A percentile compares a stretch with the other conserved stretches of the same genome.
phyloP scores from a whole-genome alignment of 1,140 invertebrate genomes.

The Adelges cooleyi region DNA sequence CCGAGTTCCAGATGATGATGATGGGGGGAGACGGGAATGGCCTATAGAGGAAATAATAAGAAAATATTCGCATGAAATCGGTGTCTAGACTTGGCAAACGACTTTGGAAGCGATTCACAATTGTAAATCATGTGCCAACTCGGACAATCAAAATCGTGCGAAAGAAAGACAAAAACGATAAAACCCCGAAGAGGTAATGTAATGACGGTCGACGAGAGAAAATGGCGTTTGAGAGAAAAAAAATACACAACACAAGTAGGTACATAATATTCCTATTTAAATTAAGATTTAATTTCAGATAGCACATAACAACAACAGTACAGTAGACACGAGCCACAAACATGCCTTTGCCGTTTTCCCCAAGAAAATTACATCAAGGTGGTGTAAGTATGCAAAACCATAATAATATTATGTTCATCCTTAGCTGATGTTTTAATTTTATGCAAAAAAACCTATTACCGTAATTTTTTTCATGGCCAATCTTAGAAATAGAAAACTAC shows the following conservation, averaged over 20 bases:
- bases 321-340: slow-evolving; percentile 14
- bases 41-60: not conserved
- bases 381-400: too few relatives aligned
- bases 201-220: not conserved
- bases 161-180: slow-evolving; percentile 11
- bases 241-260: too few relatives aligned
- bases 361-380: too few relatives aligned
- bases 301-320: too few relatives aligned
- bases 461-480: too few relatives aligned
- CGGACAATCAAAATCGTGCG: slow-evolving; percentile 13
- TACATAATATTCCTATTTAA: not conserved
- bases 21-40: not conserved
- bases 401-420: too few relatives aligned
- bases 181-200: not conserved
- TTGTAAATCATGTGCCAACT: slow-evolving; percentile 16
- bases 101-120: slow-evolving; percentile 15
- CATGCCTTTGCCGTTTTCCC: slow-evolving; percentile 12
- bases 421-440: too few relatives aligned
- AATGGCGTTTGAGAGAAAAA: not conserved
- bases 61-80: slow-evolving; percentile 25
- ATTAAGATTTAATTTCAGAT: slow-evolving; percentile 29
- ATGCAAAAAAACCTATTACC: too few relatives aligned
- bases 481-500: too few relatives aligned
- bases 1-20: too few relatives aligned
- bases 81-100: slow-evolving; percentile 18